Evolutionary conservation across 2,113 vertebrate genomes (phyloP), one percentile per base, ranked within the genome.

Genomic region (Pseudonaja textilis): DNA sequence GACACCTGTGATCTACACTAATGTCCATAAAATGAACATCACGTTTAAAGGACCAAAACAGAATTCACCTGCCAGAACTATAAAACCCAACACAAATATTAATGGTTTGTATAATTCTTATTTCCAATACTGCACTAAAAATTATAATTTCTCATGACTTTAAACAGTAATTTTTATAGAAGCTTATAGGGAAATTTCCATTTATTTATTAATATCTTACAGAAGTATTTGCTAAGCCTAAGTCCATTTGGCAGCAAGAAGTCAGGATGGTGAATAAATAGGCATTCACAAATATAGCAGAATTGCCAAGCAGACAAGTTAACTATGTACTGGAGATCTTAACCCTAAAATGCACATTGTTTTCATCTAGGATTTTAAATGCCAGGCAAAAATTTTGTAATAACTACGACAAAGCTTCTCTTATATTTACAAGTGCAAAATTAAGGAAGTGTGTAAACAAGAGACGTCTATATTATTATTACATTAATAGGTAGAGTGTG

Each of bases 361-460:
- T 95, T 91, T 29, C 92, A 91, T 95, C 89, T 92, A 61, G 88
- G 95, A 81, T 95, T 96, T 94, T 94, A 93, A 61, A 94, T 88
- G 90, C 9, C 89, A 94, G 96, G 95, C 90, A 92, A n/a, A 92
- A 90, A 91, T 91, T 94, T 91, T 94, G 93, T 86, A 92, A 91
- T 6, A 81, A 87, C 8, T 59, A 88, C 87, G 92, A 52, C 26
- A n/a, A 42, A 57, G 25, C 14, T n/a, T 61, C 56, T 94, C 16
- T 89, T 94, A 92, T 14, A 89, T 94, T 94, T 96, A 95, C 88
- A 96, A 94, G 95, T 95, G 96, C 95, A 96, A 96, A 85, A 93
- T 89, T 54, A 61, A 4, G 39, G 81, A 42, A 64, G 91, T 92
- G 39, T 86, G 91, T 89, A 93, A 57, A 91, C 0, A 1, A 81